Evolutionary conservation across 2,888 invertebrate species (phyloP).

Genomic region (Cecidostiba fungosa): DNA sequence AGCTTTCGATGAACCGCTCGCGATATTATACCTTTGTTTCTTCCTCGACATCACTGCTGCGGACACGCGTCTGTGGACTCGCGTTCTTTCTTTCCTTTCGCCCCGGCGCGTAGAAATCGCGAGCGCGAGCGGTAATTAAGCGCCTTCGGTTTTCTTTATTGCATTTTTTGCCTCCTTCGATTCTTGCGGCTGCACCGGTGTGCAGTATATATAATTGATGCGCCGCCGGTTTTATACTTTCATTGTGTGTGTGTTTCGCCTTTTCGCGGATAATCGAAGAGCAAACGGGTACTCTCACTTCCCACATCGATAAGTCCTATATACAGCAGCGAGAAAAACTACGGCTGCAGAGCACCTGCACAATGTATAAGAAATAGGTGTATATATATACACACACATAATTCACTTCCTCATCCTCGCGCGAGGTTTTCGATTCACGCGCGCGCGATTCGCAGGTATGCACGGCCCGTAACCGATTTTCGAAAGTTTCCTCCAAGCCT

Average conservation of each 20-base stretch:
- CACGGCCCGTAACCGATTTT: conserved; percentile 43
- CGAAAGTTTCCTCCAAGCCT: conserved; percentile 48
- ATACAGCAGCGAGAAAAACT: background rate
- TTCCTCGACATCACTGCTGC: background rate
- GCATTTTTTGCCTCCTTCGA: background rate
- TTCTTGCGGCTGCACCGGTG: background rate
- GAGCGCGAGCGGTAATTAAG: conserved; percentile 27
- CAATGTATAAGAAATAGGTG: background rate
- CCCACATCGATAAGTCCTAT: background rate
- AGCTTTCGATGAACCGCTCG: background rate
- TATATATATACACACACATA: too few relatives aligned
- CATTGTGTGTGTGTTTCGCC: background rate
- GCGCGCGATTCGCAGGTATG: conserved; percentile 31
- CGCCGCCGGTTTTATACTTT: background rate
- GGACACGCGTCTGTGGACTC: conserved; percentile 28
- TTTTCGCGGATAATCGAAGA: conserved; percentile 17
- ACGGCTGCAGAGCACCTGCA: background rate
- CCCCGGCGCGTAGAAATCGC: background rate
- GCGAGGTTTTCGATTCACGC: conserved; percentile 16
- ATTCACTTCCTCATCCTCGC: conserved; percentile 2
- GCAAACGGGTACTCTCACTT: conserved; percentile 6
- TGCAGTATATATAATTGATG: background rate
- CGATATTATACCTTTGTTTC: background rate
- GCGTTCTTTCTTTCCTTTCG: conserved; percentile 12
- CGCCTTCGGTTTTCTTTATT: conserved; percentile 4